A percentile compares a stretch with the other conserved stretches of the same genome.
Evolutionary conservation across 2,888 invertebrate species (phyloP).

Genomic region (Lycocerus yunnanus): DNA sequence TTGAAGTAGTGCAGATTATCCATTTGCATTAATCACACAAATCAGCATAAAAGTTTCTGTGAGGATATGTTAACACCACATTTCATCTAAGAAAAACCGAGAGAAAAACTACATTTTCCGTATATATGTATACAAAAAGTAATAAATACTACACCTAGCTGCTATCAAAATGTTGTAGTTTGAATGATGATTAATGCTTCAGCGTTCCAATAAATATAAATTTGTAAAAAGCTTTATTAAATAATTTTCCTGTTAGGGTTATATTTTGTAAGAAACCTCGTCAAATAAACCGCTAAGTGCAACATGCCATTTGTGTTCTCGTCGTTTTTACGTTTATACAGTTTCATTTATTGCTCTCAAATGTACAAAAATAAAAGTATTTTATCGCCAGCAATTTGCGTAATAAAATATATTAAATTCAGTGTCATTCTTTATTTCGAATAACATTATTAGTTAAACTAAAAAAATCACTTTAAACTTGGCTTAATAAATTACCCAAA

Average conservation of each 20-base stretch:
- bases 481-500: neutral
- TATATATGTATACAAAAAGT: neutral
- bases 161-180: neutral
- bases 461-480: neutral
- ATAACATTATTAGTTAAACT: neutral
- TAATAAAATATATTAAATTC: constrained; percentile 4
- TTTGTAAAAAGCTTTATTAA: neutral
- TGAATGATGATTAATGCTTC: neutral
- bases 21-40: neutral
- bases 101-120: neutral
- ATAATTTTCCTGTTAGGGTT: neutral
- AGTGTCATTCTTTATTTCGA: neutral
- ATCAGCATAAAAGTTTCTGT: neutral
- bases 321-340: neutral
- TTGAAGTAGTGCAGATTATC: no score
- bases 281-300: neutral
- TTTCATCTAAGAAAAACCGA: neutral
- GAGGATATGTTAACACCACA: neutral
- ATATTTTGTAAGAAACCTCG: neutral
- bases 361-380: neutral
- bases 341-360: constrained; percentile 1
- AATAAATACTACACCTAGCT: neutral
- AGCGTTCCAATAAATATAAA: neutral
- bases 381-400: constrained; percentile 1
- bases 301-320: neutral